A percentile compares a stretch with the other conserved stretches of the same genome.
These are phyloP conservation scores for Mycteria americana DNA, from an alignment of 2,797 vertebrate genomes.

Conservation along the genomic window DNA sequence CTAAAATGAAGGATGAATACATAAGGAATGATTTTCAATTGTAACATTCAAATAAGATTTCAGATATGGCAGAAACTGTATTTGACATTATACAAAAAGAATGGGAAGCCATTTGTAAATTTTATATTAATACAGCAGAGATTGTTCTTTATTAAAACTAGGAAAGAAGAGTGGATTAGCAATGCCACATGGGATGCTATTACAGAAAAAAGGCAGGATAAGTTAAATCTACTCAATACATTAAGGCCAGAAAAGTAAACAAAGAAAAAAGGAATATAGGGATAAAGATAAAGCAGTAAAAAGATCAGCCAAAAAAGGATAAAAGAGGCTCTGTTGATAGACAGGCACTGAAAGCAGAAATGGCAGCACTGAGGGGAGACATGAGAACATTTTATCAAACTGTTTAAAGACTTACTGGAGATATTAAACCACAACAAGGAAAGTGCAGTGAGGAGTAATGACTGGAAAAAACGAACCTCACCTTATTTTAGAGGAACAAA, in stretches of 20 bases:
- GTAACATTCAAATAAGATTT: neutral
- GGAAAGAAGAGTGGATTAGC: constrained; percentile 14
- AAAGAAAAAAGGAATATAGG: neutral
- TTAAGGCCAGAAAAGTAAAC: constrained; percentile 7
- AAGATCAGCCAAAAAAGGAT: neutral
- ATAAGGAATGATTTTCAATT: neutral
- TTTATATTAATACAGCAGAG: neutral
- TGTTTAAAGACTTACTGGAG: neutral
- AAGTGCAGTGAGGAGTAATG: neutral
- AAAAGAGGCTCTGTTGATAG: neutral
- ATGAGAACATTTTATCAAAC: neutral
- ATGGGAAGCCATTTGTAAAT: constrained; percentile 6
- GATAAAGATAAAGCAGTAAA: neutral
- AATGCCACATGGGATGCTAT: neutral
- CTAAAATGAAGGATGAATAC: neutral
- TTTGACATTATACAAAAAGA: neutral
- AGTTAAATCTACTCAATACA: neutral
- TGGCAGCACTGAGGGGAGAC: neutral
- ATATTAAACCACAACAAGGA: neutral
- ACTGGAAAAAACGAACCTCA: neutral
- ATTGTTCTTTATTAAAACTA: constrained; percentile 15
- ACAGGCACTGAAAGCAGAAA: neutral
- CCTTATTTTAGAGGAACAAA: neutral
- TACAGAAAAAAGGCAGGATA: neutral
- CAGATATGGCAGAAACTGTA: neutral